A percentile compares a stretch with the other conserved stretches of the same genome.
Evolutionary conservation across 2,888 invertebrate species (phyloP).

Genomic region (Nematopogon swammerdamellus): DNA sequence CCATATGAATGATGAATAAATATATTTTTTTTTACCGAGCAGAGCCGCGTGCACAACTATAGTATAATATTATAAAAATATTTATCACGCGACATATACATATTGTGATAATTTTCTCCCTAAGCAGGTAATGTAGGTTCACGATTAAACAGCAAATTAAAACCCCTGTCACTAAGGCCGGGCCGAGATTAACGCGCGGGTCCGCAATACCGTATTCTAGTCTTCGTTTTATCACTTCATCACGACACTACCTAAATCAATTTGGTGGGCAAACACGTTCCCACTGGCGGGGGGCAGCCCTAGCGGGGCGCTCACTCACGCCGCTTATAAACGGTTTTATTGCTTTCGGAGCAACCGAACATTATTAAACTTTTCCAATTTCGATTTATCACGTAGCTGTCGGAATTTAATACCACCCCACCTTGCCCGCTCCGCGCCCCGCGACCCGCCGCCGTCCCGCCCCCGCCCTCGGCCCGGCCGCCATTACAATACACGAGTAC

Average conservation of each 20-base stretch:
- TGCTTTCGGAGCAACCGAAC: slow-evolving; percentile 59
- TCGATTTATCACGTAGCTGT: slow-evolving; percentile 59
- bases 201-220: neutral
- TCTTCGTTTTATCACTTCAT: slow-evolving; percentile 37
- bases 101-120: too few relatives aligned
- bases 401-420: slow-evolving; percentile 59
- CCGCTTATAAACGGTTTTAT: slow-evolving; percentile 59
- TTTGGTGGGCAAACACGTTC: slow-evolving; percentile 17
- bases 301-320: slow-evolving; percentile 49
- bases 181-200: too few relatives aligned
- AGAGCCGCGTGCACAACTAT: too few relatives aligned
- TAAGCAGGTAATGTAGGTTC: too few relatives aligned
- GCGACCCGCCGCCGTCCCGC: slow-evolving; percentile 45
- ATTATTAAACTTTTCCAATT: slow-evolving; percentile 60
- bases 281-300: neutral
- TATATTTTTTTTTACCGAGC: too few relatives aligned
- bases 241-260: slow-evolving; percentile 48
- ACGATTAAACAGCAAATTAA: slow-evolving; percentile 3
- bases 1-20: too few relatives aligned
- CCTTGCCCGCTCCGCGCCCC: slow-evolving; percentile 31
- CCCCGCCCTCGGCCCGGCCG: slow-evolving; percentile 28
- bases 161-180: too few relatives aligned
- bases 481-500: slow-evolving; percentile 57
- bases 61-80: too few relatives aligned
- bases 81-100: too few relatives aligned